Conservation (phyloP, 2,113 vertebrate genomes). For the Electrona antarctica region DNA sequence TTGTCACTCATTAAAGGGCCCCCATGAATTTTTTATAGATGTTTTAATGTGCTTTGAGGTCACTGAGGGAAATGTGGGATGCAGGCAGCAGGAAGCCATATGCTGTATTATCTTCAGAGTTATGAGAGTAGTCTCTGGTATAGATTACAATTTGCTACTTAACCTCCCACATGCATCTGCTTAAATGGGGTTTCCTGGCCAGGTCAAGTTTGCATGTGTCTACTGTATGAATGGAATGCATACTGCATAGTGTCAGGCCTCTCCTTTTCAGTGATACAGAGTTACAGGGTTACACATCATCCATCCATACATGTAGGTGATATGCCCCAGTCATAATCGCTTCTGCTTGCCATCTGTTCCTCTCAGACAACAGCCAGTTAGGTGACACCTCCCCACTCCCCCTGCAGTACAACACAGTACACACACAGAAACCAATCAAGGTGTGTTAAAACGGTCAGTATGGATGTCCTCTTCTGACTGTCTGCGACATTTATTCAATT, state of each 20-base stretch:
- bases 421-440: not conserved
- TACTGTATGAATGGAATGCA: no score
- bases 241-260: no score
- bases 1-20: constrained; percentile 88
- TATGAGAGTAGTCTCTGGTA: not conserved
- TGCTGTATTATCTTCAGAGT: constrained; percentile 12
- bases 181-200: not conserved
- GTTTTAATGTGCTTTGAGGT: constrained; percentile 90
- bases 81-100: constrained; percentile 72
- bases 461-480: constrained; percentile 14
- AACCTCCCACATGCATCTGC: not conserved
- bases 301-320: constrained; percentile 11
- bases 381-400: not conserved
- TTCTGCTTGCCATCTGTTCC: not conserved
- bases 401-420: not conserved
- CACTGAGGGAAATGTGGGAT: constrained; percentile 87
- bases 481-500: constrained; percentile 35
- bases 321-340: not conserved
- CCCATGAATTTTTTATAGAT: constrained; percentile 91
- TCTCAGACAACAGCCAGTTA: constrained; percentile 3
- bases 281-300: constrained; percentile 4
- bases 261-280: no score
- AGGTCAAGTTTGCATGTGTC: not conserved
- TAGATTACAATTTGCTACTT: not conserved
- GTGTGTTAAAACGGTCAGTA: constrained; percentile 16